Evolutionary conservation across 2,113 vertebrate genomes (phyloP), one percentile per base, ranked within the genome.

Genomic region (Empidonax traillii): DNA sequence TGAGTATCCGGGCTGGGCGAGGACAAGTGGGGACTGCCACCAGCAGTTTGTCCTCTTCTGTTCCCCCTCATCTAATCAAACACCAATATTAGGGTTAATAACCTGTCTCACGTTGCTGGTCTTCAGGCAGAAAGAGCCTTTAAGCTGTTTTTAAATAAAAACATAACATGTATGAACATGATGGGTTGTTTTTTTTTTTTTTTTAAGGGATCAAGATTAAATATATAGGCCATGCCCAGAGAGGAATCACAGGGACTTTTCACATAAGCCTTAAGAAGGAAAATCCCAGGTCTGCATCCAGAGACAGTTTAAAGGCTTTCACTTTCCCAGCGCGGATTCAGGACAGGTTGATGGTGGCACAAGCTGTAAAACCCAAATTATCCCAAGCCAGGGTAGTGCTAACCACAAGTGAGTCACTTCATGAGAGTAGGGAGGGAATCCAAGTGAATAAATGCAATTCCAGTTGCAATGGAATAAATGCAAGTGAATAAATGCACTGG

Each of bases 331-430:
- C 3, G 13, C 1, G 0, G 7, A 27, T 28, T 39, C 49, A 25
- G 74, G 73, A 41, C 56, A 46, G 58, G 73, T 14, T 87, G 20
- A 21, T 3, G 9, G 75, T 31, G 49, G 43, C 51, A 58, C 39
- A 3, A n/a, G 51, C 62, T n/a, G 18, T 39, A 44, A 88, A 79
- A 7, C 3, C 52, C 41, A 31, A 88, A 72, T 53, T 15, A 39
- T 2, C 35, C 25, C 37, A 2, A 43, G 35, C 68, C 18, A 1
- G 53, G 66, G 68, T 0, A 14, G 51, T 1, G 2, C 10, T 12
- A 6, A 28, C 66, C 8, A 5, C 72, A 12, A 12, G 76, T 8
- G 18, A 68, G 28, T 24, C 24, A 39, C 1, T 10, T 74, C 71
- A 15, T 4, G n/a, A 25, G 27, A 15, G 66, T 0, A 27, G 31